phyloP scores from a whole-genome alignment of 2,113 vertebrate genomes.

The Camelus dromedarius region DNA sequence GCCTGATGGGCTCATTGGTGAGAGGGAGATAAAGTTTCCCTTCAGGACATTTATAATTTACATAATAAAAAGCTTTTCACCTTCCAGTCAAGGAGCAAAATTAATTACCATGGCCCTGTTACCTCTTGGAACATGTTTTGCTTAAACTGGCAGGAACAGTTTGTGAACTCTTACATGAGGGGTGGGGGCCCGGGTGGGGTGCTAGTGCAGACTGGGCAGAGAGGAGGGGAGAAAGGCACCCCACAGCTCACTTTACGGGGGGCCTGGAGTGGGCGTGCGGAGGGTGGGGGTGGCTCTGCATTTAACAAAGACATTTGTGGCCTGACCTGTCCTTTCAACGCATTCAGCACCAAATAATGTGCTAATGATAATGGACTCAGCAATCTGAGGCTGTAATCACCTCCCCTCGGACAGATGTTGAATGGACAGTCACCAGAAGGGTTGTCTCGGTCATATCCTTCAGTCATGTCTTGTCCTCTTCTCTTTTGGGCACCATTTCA shows the following conservation, averaged over 20 bases:
- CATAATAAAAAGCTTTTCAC: conserved; percentile 78
- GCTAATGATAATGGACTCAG: conserved; percentile 72
- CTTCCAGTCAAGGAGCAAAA: conserved; percentile 75
- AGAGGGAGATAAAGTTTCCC: conserved; percentile 77
- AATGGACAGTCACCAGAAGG: conserved; percentile 81
- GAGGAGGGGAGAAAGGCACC: background rate
- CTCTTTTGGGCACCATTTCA: conserved; percentile 78
- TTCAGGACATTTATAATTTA: conserved; percentile 78
- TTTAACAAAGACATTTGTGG: conserved; percentile 31
- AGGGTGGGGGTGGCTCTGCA: background rate
- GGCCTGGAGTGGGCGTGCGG: background rate
- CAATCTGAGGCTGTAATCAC: conserved; percentile 62
- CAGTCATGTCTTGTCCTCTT: conserved; percentile 69
- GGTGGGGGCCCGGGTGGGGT: background rate
- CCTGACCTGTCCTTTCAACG: conserved; percentile 65
- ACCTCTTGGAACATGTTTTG: conserved; percentile 63
- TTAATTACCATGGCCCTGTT: conserved; percentile 67
- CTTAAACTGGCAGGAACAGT: conserved; percentile 63
- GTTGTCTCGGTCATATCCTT: conserved; percentile 61
- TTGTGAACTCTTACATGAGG: conserved; percentile 28
- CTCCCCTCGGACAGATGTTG: conserved; percentile 74
- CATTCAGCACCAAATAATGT: conserved; percentile 39
- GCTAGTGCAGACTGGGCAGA: too few relatives aligned
- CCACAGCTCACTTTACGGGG: background rate
- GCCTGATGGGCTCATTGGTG: conserved; percentile 60